phyloP scores from a whole-genome alignment of 1,140 invertebrate species.

The Drosophila chauvacae region DNA sequence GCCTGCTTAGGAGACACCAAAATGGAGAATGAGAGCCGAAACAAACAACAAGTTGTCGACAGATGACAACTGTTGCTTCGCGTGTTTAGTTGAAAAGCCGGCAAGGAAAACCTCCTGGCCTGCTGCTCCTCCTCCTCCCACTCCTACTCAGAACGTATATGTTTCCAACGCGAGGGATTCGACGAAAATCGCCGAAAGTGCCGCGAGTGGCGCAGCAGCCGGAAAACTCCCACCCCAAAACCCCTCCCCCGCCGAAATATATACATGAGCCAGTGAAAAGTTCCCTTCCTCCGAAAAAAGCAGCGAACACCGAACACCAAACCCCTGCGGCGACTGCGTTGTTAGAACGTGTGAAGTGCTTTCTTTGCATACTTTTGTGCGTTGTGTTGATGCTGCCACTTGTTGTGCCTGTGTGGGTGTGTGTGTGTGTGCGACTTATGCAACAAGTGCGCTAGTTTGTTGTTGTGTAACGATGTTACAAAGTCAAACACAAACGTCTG shows the following conservation, averaged over 20 bases:
- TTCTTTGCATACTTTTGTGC: constrained; percentile 81
- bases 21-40: not conserved
- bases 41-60: constrained; percentile 70
- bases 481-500: constrained; percentile 80
- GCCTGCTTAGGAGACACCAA: not conserved
- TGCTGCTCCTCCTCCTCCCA: not conserved
- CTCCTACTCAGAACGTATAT: constrained; percentile 11
- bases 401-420: constrained; percentile 47
- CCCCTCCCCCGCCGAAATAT: not conserved
- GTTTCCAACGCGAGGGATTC: constrained; percentile 31
- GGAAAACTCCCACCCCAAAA: constrained; percentile 10
- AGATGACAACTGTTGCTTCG: constrained; percentile 72
- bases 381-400: constrained; percentile 67
- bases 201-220: constrained; percentile 49
- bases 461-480: constrained; percentile 79
- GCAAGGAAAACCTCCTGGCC: not conserved
- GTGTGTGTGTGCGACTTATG: constrained; percentile 63
- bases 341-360: constrained; percentile 79
- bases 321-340: constrained; percentile 48
- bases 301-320: constrained; percentile 11
- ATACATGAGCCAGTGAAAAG: constrained; percentile 7
- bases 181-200: constrained; percentile 79
- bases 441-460: constrained; percentile 77
- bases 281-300: not conserved
- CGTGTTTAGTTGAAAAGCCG: constrained; percentile 14